These are phyloP conservation scores for Argentina silus DNA, from an alignment of 2,797 vertebrate species.

Conservation along the genomic window DNA sequence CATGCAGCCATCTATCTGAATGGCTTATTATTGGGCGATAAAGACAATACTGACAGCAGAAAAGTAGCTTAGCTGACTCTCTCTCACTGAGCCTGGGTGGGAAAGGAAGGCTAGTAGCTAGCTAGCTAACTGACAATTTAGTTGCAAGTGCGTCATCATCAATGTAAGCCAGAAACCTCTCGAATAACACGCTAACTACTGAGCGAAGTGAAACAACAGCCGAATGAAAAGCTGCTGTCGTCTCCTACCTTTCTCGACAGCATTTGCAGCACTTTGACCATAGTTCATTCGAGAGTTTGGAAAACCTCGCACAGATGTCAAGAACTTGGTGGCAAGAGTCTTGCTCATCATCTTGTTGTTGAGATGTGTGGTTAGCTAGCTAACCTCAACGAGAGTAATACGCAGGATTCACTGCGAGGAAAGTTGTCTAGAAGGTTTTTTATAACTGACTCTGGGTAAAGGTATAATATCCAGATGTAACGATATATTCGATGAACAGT, in stretches of 20 bases:
- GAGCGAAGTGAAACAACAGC: neutral
- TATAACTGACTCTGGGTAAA: neutral
- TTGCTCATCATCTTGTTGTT: slow-evolving; percentile 59
- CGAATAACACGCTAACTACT: neutral
- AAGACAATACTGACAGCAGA: too few relatives aligned
- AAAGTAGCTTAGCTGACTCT: too few relatives aligned
- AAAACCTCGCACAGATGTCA: slow-evolving; percentile 42
- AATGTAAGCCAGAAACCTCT: neutral
- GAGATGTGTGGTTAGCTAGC: neutral
- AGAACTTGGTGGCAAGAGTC: slow-evolving; percentile 47
- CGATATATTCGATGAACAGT: neutral
- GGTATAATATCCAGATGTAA: neutral
- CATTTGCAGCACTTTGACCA: slow-evolving; percentile 23
- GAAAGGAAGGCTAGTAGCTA: neutral
- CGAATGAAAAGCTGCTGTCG: too few relatives aligned
- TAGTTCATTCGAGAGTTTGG: slow-evolving; percentile 31
- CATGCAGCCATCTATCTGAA: neutral
- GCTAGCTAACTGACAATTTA: slow-evolving; percentile 16
- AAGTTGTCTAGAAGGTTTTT: neutral
- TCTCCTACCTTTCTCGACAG: slow-evolving; percentile 60
- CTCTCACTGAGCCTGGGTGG: neutral
- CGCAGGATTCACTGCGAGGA: neutral
- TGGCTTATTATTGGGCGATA: neutral
- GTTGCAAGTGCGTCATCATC: slow-evolving; percentile 25
- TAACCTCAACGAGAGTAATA: neutral